Evolutionary conservation across 1,140 invertebrate genomes (phyloP).

Genomic region (Pogonomyrmex californicus): DNA sequence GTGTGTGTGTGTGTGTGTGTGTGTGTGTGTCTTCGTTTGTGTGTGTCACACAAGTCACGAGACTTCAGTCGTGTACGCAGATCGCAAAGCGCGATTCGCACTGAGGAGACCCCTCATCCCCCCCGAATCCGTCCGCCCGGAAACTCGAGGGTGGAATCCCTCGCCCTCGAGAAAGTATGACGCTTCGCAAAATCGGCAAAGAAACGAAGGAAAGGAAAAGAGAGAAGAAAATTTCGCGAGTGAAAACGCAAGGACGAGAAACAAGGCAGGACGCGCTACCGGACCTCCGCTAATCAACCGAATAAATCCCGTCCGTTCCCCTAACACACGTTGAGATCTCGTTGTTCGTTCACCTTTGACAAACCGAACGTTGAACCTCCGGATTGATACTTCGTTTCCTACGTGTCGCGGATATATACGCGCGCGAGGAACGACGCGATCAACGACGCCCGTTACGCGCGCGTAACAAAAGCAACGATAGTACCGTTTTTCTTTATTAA

Average conservation of each 20-base stretch:
- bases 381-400: no score
- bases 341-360: constrained; percentile 18
- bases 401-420: neutral
- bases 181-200: neutral
- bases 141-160: neutral
- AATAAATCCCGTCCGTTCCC: neutral
- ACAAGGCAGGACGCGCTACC: no score
- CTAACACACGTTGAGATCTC: constrained; percentile 22
- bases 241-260: no score
- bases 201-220: neutral
- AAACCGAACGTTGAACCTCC: neutral
- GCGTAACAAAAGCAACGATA: constrained; percentile 28
- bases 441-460: neutral
- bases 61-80: neutral
- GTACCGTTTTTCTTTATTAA: constrained; percentile 38
- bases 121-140: neutral
- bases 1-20: neutral
- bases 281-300: no score
- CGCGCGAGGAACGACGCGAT: neutral
- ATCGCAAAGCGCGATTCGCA: neutral
- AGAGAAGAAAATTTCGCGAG: no score
- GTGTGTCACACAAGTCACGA: neutral
- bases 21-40: neutral
- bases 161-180: neutral
- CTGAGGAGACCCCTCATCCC: neutral